Percentiles rank a stretch among this genome's conserved stretches.
Evolutionary conservation across 2,797 vertebrate genomes (phyloP).

Genomic region (Sebastes minor): DNA sequence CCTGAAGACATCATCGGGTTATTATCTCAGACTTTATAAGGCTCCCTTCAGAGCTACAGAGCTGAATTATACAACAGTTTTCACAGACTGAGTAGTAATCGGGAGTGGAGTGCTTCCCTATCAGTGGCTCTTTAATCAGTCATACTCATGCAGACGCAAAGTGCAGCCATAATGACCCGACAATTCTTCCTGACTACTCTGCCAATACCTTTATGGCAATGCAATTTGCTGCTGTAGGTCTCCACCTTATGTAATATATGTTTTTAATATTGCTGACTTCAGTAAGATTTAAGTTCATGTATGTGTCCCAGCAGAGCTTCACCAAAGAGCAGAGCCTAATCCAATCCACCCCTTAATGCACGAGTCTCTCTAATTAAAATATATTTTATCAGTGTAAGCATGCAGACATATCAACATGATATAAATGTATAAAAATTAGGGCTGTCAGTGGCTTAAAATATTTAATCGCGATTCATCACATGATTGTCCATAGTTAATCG

Average conservation of each 20-base stretch:
- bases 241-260: neutral
- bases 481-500: no score
- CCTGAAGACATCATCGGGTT: neutral
- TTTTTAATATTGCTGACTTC: neutral
- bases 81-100: neutral
- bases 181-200: neutral
- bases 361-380: neutral
- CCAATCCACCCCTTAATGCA: neutral
- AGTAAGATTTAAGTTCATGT: neutral
- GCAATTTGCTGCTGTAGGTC: neutral
- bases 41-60: neutral
- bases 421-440: neutral
- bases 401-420: neutral
- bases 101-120: neutral
- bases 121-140: neutral
- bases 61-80: neutral
- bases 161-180: neutral
- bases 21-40: neutral
- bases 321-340: neutral
- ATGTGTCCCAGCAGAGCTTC: neutral
- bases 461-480: no score
- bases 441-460: no score
- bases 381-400: neutral
- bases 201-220: neutral
- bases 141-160: neutral